Conservation (phyloP, 2,888 invertebrate species). For the Drosophila mercatorum region DNA sequence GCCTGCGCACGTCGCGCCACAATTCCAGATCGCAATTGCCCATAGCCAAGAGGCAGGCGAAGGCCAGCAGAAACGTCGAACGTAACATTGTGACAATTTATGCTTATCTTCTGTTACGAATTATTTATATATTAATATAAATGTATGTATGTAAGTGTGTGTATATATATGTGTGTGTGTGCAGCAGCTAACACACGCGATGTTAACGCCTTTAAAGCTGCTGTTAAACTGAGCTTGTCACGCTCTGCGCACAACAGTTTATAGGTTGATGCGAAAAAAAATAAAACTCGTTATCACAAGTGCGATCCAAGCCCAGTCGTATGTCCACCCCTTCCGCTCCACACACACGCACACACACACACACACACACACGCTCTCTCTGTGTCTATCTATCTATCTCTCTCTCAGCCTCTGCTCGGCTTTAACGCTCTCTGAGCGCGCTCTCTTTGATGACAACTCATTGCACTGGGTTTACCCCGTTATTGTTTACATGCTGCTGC, state of each 20-base stretch:
- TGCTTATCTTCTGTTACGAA: constrained; percentile 53
- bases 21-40: constrained; percentile 37
- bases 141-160: constrained; percentile 3
- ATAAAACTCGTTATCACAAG: constrained; percentile 63
- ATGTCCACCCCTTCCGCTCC: constrained; percentile 5
- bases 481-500: constrained; percentile 3
- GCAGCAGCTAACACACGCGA: constrained; percentile 17
- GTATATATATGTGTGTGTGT: not conserved
- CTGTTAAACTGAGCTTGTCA: constrained; percentile 52
- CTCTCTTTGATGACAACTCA: constrained; percentile 20
- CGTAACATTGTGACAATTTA: constrained; percentile 53
- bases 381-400: not conserved
- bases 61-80: constrained; percentile 50
- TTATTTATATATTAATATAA: constrained; percentile 9
- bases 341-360: not conserved
- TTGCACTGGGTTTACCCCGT: constrained; percentile 16
- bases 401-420: not conserved
- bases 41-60: constrained; percentile 37
- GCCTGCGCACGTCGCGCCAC: constrained; percentile 42
- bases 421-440: not conserved
- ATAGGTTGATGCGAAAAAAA: constrained; percentile 55
- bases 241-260: constrained; percentile 49
- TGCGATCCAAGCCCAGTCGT: constrained; percentile 5
- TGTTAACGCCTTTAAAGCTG: constrained; percentile 29
- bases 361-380: not conserved